These are phyloP conservation scores for Gadopsis marmoratus DNA, from an alignment of 2,797 vertebrate genomes.

Conservation along the genomic window DNA sequence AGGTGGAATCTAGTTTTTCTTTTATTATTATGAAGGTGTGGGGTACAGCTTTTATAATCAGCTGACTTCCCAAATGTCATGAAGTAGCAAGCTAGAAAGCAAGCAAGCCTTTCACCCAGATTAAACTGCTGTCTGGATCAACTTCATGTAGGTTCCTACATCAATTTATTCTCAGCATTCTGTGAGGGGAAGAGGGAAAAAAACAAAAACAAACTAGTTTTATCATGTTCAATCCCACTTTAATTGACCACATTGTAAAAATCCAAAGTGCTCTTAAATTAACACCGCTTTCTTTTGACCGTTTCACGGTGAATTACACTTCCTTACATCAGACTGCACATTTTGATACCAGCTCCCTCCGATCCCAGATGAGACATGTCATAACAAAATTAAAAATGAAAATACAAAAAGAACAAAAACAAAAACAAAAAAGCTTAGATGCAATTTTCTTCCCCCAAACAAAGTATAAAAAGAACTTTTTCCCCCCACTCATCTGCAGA, in stretches of 20 bases:
- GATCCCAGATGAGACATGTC: conserved; percentile 75
- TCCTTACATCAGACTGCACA: conserved; percentile 73
- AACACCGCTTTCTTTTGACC: conserved; percentile 84
- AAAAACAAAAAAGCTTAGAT: conserved; percentile 75
- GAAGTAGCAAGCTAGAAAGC: neutral
- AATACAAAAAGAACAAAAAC: conserved; percentile 62
- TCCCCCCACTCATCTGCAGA: conserved; percentile 78
- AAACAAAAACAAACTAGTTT: conserved; percentile 1
- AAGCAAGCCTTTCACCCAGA: neutral
- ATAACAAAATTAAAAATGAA: conserved; percentile 75
- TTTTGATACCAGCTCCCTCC: conserved; percentile 73
- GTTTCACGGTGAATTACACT: conserved; percentile 82
- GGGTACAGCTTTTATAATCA: neutral
- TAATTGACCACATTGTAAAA: conserved; percentile 86
- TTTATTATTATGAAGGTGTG: neutral
- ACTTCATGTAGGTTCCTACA: neutral
- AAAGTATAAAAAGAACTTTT: conserved; percentile 86
- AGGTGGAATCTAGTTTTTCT: neutral
- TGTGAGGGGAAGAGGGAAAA: too few species aligned
- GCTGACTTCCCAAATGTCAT: neutral
- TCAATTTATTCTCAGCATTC: neutral
- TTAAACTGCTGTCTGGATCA: neutral
- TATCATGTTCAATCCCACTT: conserved; percentile 74
- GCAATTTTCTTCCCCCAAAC: conserved; percentile 84
- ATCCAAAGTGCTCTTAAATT: conserved; percentile 79